Conservation (phyloP, 1,140 invertebrate genomes). For the Apis dorsata region DNA sequence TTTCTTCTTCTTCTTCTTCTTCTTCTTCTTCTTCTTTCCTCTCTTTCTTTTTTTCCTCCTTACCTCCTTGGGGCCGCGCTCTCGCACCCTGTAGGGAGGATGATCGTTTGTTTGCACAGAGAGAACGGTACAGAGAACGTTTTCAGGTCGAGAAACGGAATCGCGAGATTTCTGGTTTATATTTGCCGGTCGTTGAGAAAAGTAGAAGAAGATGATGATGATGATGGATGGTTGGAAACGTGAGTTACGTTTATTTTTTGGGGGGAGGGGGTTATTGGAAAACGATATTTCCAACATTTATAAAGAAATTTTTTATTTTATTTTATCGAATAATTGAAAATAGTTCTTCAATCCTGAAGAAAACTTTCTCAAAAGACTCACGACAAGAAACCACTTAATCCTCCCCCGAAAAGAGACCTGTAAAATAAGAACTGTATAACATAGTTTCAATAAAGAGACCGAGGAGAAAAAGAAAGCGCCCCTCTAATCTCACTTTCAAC, state of each 20-base stretch:
- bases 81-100: neutral
- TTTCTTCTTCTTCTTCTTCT: neutral
- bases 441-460: neutral
- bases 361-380: too few relatives aligned
- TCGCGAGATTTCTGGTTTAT: neutral
- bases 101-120: constrained; percentile 12
- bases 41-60: neutral
- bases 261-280: too few relatives aligned
- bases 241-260: too few relatives aligned
- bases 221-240: neutral
- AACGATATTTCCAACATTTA: too few relatives aligned
- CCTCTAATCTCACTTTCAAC: neutral
- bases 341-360: too few relatives aligned
- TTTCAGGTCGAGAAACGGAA: neutral
- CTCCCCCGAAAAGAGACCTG: too few relatives aligned
- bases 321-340: too few relatives aligned
- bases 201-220: neutral
- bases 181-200: neutral
- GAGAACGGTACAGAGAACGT: neutral
- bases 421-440: neutral
- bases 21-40: neutral
- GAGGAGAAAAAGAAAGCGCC: constrained; percentile 1
- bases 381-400: too few relatives aligned
- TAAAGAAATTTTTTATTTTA: too few relatives aligned
- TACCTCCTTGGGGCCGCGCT: neutral